Evolutionary conservation across 2,113 vertebrate species (phyloP), one percentile per base, ranked within the genome.

Genomic region (Hoplias malabaricus): DNA sequence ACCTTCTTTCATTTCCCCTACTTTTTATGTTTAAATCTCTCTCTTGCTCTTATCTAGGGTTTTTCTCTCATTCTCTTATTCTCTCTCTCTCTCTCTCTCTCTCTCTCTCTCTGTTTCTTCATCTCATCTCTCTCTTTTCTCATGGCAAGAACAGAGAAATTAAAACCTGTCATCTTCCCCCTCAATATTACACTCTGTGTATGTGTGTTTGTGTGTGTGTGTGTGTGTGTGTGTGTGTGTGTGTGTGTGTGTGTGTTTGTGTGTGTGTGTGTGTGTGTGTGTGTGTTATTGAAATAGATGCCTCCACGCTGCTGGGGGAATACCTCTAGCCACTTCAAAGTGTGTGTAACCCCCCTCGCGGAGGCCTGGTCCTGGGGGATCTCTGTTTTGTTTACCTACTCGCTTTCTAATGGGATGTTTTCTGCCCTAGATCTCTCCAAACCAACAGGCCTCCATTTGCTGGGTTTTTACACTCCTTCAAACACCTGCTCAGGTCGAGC

Each of bases 331-430:
- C 89, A 90, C 90, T 90, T 93, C 90, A 91, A 92, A 91, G 87
- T 81, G 33, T 33, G 61, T 46, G 29, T 63, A 79, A 78, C 71
- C 81, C 75, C 81, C 59, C 81, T 88, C 86, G 85, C 40, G 78
- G 77, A 85, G 85, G 80, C 88, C 87, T 88, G 86, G 87, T 90
- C 88, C 89, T 71, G 36, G 34, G 50, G 84, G 88, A 90, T 87
- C 87, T 82, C 86, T 87, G 86, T 90, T 91, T 90, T 89, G 90
- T 93, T 92, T 90, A 90, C 88, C 85, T 86, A 84, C 87, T 85
- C 80, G 50, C 12, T 85, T 86, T 91, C 86, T 91, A 90, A 91
- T 91, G 86, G 89, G 78, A 87, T 91, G 83, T 90, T 89, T 90
- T 89, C 81, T 38, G 34, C 69, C 65, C 78, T 78, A 84, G 82